A percentile compares a stretch with the other conserved stretches of the same genome.
These are phyloP conservation scores for Emydura subglobosa DNA, from an alignment of 2,113 vertebrate genomes.

Conservation along the genomic window DNA sequence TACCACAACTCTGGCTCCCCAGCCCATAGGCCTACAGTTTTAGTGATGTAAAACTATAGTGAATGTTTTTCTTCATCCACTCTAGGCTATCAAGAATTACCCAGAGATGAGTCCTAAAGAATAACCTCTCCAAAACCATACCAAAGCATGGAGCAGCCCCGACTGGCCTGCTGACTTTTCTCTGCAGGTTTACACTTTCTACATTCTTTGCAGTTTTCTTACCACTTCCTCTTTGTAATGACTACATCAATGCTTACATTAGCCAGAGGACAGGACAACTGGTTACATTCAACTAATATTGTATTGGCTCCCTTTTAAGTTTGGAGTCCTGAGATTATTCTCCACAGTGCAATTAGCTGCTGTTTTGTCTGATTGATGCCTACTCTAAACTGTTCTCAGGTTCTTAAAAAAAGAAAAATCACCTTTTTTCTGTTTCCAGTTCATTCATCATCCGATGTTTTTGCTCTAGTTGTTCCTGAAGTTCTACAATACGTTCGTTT, in stretches of 20 bases:
- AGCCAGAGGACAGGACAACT: neutral
- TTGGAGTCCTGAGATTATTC: neutral
- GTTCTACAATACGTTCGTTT: slow-evolving; percentile 87
- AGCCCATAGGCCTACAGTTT: neutral
- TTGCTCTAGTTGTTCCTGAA: slow-evolving; percentile 90
- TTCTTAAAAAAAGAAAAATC: neutral
- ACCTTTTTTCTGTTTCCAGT: slow-evolving; percentile 93
- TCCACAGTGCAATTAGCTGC: accelerated
- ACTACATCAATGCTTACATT: accelerated
- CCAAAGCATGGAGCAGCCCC: neutral
- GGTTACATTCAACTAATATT: neutral
- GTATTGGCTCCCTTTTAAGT: neutral
- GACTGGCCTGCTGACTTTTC: neutral
- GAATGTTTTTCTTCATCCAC: neutral
- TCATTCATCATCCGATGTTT: slow-evolving; percentile 87
- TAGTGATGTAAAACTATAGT: neutral
- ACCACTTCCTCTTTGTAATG: neutral
- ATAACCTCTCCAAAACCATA: accelerated
- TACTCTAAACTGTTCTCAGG: neutral
- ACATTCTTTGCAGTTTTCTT: neutral
- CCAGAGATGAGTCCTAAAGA: neutral
- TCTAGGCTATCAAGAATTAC: neutral
- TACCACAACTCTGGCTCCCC: neutral
- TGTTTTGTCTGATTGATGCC: neutral
- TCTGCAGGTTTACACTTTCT: neutral